phyloP scores from a whole-genome alignment of 2,888 invertebrate genomes.

The Eupithecia inturbata region DNA sequence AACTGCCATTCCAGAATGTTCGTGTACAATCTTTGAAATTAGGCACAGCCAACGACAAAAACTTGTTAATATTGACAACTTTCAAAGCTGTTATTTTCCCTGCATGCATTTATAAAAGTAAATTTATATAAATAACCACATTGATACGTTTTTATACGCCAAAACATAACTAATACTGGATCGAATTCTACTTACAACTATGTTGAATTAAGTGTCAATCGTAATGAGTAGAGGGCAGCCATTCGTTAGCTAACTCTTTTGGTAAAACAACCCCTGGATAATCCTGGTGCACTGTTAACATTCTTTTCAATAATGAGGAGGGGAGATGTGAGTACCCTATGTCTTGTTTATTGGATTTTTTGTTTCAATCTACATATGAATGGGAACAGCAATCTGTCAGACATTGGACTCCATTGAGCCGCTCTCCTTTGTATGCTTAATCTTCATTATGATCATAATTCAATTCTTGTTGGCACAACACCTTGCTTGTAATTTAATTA shows the following conservation, averaged over 20 bases:
- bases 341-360: slow-evolving; percentile 84
- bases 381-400: slow-evolving; percentile 78
- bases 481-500: slow-evolving; percentile 47
- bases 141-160: slow-evolving; percentile 32
- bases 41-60: neutral
- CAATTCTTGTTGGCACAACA: slow-evolving; percentile 33
- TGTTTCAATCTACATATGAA: slow-evolving; percentile 84
- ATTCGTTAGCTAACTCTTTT: slow-evolving; percentile 84
- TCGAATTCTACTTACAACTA: slow-evolving; percentile 66
- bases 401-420: slow-evolving; percentile 67
- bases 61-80: neutral
- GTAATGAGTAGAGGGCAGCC: slow-evolving; percentile 74
- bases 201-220: slow-evolving; percentile 80
- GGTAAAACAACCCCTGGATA: slow-evolving; percentile 81
- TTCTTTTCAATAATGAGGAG: slow-evolving; percentile 83
- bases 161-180: slow-evolving; percentile 38
- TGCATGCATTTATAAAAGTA: neutral
- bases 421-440: slow-evolving; percentile 57
- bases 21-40: neutral
- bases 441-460: slow-evolving; percentile 47
- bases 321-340: slow-evolving; percentile 74
- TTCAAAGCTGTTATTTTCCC: neutral
- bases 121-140: neutral
- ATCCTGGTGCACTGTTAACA: slow-evolving; percentile 80
- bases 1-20: neutral